phyloP scores from a whole-genome alignment of 1,140 invertebrate species.

The Papilio aristodemus region DNA sequence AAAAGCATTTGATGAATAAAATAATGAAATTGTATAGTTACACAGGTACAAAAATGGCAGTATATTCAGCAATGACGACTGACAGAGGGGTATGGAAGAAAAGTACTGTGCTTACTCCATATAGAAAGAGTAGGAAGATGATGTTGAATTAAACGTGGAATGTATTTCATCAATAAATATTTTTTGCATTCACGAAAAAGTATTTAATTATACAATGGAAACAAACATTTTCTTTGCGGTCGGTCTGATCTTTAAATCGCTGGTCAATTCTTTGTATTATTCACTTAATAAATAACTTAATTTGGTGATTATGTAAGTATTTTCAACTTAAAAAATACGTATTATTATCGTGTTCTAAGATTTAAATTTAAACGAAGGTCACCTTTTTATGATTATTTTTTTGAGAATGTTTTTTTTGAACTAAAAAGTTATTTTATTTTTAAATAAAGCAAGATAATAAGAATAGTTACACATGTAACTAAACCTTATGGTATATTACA shows the following conservation, averaged over 20 bases:
- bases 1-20: too few species aligned
- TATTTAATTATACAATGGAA: conserved; percentile 7
- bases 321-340: too few species aligned
- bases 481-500: background rate
- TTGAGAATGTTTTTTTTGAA: background rate
- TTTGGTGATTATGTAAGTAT: background rate
- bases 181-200: background rate
- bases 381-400: too few species aligned
- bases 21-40: too few species aligned
- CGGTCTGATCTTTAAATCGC: conserved; percentile 20
- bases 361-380: too few species aligned
- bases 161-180: background rate
- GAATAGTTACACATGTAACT: background rate
- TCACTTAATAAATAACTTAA: background rate
- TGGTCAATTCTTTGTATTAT: conserved; percentile 17
- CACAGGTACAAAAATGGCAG: too few species aligned
- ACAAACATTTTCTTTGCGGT: background rate
- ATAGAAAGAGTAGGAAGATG: too few species aligned
- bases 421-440: background rate
- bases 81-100: too few species aligned
- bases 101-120: too few species aligned
- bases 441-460: background rate
- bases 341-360: too few species aligned
- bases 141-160: too few species aligned
- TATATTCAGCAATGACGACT: too few species aligned